phyloP scores from a whole-genome alignment of 2,888 invertebrate species.

The Oligia fasciuncula region DNA sequence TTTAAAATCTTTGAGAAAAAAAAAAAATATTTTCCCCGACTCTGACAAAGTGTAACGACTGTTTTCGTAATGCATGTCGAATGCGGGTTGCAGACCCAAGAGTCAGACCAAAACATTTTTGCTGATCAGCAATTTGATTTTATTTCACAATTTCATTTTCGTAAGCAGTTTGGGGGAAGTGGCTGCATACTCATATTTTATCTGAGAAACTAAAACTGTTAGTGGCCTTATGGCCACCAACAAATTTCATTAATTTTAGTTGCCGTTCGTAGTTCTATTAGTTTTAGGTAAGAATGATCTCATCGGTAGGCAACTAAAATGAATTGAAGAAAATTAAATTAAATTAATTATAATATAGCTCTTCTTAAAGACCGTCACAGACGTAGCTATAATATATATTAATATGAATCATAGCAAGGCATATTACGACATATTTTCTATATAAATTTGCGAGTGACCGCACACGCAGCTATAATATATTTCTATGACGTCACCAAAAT shows the following conservation, averaged over 20 bases:
- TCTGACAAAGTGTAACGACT: background rate
- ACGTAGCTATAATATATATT: too few relatives aligned
- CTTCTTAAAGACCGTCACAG: background rate
- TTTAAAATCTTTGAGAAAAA: too few relatives aligned
- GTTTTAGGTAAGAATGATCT: background rate
- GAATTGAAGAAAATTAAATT: too few relatives aligned
- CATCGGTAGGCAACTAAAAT: background rate
- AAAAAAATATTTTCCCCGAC: too few relatives aligned
- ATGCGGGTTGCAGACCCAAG: too few relatives aligned
- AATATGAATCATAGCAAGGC: too few relatives aligned
- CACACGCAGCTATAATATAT: too few relatives aligned
- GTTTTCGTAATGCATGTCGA: background rate
- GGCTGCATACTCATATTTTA: background rate
- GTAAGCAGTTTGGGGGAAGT: background rate
- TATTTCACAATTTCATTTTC: background rate
- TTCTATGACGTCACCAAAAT: too few relatives aligned
- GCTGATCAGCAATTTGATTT: background rate
- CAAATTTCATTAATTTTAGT: background rate
- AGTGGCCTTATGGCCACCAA: background rate
- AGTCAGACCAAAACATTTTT: background rate
- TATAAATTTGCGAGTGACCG: too few relatives aligned
- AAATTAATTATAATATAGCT: background rate
- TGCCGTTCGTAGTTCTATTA: background rate
- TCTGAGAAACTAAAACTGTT: background rate
- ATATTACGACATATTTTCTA: too few relatives aligned